Base-by-base conservation (phyloP, 2,797 vertebrate genomes). In the Enteromius afrohamiltoni region DNA sequence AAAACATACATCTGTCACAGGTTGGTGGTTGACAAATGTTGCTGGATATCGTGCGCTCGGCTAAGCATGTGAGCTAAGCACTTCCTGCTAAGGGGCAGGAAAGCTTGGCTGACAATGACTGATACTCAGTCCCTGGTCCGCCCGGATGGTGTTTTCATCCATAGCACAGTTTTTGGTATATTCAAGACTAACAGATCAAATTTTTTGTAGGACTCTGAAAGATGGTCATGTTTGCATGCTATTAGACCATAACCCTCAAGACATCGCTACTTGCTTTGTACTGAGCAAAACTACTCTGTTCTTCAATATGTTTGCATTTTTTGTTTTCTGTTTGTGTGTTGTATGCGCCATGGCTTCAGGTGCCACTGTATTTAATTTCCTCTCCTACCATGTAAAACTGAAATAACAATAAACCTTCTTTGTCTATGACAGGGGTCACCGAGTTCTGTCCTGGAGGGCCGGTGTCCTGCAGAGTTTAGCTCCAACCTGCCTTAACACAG, bases 21-120 rank as follows among this genome's bases (percentile, higher is more conserved):
- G 55, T 80, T 84, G 81, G 84, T 68, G 85, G 79, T 79, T 85
- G 86, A 87, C 84, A 85, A 69, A 88, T 64, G 70, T 85, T 55
- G 80, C 80, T 29, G 45, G 62, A 80, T 77, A 62, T 51, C 4
- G 65, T 78, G 65, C 16, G 82, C 75, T 83, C 67, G 13, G 29
- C 82, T 83, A 70, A 83, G 82, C 82, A 49, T 83, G 82, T 83
- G 82, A 83, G 74, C 65, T 70, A 83, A 70, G 64, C 75, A 78
- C 70, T 83, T 83, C n/a, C 65, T 83, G 82, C 29, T 77, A 78
- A 78, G 64, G 74, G 51, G 75, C 51, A 34, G 34, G 51, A 47
- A 70, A 77, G 65, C 40, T 2, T 83, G 1, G 17, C 49, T 83
- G 82, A 83, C 74, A 83, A 69, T 83, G 82, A 77, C 82, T 83